These are phyloP conservation scores for Hypolimnas misippus DNA, from an alignment of 2,888 invertebrate genomes.

Conservation along the genomic window DNA sequence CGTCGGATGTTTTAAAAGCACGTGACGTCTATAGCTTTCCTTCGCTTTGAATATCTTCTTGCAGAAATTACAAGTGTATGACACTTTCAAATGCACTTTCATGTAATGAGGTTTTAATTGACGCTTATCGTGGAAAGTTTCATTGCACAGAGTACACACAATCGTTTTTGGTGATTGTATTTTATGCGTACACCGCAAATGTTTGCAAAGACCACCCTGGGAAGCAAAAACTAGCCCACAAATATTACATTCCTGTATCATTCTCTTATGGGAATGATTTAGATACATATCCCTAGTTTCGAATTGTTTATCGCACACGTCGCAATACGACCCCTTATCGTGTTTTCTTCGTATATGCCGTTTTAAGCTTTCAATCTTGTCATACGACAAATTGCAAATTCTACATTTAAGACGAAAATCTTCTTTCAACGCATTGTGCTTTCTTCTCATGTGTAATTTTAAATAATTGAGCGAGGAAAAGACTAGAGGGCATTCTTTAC, in stretches of 20 bases:
- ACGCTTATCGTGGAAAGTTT: slow-evolving; percentile 69
- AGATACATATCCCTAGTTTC: slow-evolving; percentile 63
- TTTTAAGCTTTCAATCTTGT: slow-evolving; percentile 76
- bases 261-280: slow-evolving; percentile 68
- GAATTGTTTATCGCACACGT: slow-evolving; percentile 71
- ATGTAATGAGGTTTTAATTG: slow-evolving; percentile 70
- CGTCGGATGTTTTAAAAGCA: slow-evolving; percentile 65
- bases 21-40: slow-evolving; percentile 70
- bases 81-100: slow-evolving; percentile 71
- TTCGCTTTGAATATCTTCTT: slow-evolving; percentile 70
- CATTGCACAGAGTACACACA: slow-evolving; percentile 69
- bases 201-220: slow-evolving; percentile 69
- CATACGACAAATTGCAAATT: slow-evolving; percentile 74
- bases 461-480: slow-evolving; percentile 70
- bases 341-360: slow-evolving; percentile 74
- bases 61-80: slow-evolving; percentile 69
- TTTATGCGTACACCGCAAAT: slow-evolving; percentile 71
- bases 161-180: slow-evolving; percentile 65
- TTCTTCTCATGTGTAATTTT: slow-evolving; percentile 74
- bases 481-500: slow-evolving; percentile 69
- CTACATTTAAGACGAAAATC: slow-evolving; percentile 72
- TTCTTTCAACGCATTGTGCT: slow-evolving; percentile 70
- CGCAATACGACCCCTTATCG: slow-evolving; percentile 64
- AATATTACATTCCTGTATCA: slow-evolving; percentile 66
- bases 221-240: slow-evolving; percentile 74